Evolutionary conservation across 1,140 invertebrate genomes (phyloP).

Genomic region (Meteorus sp.): DNA sequence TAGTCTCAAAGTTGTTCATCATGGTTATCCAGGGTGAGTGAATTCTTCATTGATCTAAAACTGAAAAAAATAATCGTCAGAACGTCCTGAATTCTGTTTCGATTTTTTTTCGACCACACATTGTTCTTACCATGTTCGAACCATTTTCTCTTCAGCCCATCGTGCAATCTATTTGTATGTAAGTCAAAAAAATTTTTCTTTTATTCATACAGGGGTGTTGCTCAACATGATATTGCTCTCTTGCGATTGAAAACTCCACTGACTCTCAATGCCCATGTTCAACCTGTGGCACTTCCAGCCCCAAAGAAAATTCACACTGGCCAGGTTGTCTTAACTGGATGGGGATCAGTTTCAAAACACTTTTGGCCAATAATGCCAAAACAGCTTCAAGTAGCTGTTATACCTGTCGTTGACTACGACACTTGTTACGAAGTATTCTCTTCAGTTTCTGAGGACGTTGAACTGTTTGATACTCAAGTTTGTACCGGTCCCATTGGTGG

Average conservation of each 20-base stretch:
- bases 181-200: slow-evolving; percentile 4
- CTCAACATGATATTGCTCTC: slow-evolving; percentile 67
- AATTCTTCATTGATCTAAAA: not conserved
- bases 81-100: no score
- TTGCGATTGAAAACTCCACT: slow-evolving; percentile 62
- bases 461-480: slow-evolving; percentile 23
- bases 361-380: slow-evolving; percentile 24
- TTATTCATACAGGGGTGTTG: slow-evolving; percentile 49
- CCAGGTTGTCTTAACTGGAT: slow-evolving; percentile 55
- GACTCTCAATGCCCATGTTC: slow-evolving; percentile 59
- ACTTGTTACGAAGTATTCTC: slow-evolving; percentile 4
- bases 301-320: slow-evolving; percentile 45
- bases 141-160: not conserved
- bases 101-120: no score
- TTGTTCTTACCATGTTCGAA: no score
- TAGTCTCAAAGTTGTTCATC: slow-evolving; percentile 51
- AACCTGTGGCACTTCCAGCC: slow-evolving; percentile 57
- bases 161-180: not conserved
- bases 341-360: slow-evolving; percentile 50
- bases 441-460: not conserved
- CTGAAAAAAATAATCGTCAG: no score
- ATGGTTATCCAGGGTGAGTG: slow-evolving; percentile 48
- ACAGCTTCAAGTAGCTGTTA: slow-evolving; percentile 37
- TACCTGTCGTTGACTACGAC: slow-evolving; percentile 35
- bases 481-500: slow-evolving; percentile 25